phyloP scores from a whole-genome alignment of 2,888 invertebrate species.

The Sarcophaga variegata region DNA sequence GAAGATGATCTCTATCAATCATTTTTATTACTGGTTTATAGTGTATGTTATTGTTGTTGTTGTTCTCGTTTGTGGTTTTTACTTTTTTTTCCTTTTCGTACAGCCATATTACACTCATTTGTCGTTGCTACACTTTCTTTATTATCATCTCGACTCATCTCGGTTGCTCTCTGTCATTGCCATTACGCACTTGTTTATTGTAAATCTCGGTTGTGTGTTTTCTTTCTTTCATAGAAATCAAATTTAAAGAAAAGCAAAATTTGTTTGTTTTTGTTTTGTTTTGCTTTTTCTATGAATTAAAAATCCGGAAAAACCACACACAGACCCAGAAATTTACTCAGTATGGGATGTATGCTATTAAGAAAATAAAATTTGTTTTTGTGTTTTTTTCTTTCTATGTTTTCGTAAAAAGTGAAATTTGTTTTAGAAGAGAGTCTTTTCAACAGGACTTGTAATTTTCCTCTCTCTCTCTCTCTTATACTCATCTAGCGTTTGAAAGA shows the following conservation, averaged over 20 bases:
- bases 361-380: neutral
- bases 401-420: neutral
- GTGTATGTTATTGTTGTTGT: neutral
- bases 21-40: neutral
- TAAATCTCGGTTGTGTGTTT: no score
- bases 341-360: neutral
- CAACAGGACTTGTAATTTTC: no score
- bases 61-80: slow-evolving; percentile 1
- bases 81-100: slow-evolving; percentile 22
- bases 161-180: no score
- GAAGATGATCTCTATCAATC: neutral
- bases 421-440: no score
- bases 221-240: no score
- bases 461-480: no score
- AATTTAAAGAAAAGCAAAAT: slow-evolving; percentile 3
- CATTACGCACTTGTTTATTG: no score
- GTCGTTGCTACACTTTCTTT: slow-evolving; percentile 11
- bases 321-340: neutral
- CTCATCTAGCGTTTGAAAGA: neutral
- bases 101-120: slow-evolving; percentile 47
- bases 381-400: slow-evolving; percentile 1
- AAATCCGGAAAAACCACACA: slow-evolving; percentile 60
- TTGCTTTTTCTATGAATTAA: slow-evolving; percentile 8
- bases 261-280: neutral
- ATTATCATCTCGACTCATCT: no score